These are phyloP conservation scores for Gallinago nigripennis DNA, from an alignment of 2,797 vertebrate genomes.

Conservation along the genomic window DNA sequence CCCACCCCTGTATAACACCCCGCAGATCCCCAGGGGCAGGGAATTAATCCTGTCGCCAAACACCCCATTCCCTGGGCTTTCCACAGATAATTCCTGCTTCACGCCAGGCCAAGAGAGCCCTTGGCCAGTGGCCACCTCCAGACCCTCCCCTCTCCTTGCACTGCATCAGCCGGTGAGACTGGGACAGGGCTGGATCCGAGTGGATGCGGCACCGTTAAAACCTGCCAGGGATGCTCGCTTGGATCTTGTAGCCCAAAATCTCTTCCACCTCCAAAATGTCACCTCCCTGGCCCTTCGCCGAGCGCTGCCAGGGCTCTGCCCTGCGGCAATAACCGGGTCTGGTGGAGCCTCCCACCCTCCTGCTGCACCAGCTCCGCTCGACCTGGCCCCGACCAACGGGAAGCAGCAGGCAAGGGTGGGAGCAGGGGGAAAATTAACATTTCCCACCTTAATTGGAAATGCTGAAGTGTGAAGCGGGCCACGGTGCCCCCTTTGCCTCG, in stretches of 20 bases:
- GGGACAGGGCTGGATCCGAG: neutral
- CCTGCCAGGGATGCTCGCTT: neutral
- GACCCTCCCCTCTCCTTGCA: neutral
- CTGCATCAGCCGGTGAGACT: fast-evolving
- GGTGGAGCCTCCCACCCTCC: neutral
- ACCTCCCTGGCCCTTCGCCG: neutral
- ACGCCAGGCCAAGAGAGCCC: neutral
- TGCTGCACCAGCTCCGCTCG: fast-evolving
- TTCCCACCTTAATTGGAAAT: neutral
- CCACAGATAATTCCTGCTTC: neutral
- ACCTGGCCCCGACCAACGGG: fast-evolving
- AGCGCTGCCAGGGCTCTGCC: neutral
- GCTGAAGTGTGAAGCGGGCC: neutral
- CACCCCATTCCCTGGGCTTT: fast-evolving
- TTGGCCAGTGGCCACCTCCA: neutral
- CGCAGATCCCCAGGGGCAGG: neutral
- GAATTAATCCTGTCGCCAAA: neutral
- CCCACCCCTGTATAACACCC: fast-evolving
- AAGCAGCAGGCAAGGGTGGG: neutral
- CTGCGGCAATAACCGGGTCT: neutral
- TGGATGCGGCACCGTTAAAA: fast-evolving
- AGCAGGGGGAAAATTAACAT: neutral
- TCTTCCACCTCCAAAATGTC: neutral
- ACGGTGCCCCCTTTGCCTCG: neutral
- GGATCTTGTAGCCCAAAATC: neutral